Evolutionary conservation across 2,113 vertebrate genomes (phyloP), one percentile per base, ranked within the genome.

Genomic region (Calonectris borealis): DNA sequence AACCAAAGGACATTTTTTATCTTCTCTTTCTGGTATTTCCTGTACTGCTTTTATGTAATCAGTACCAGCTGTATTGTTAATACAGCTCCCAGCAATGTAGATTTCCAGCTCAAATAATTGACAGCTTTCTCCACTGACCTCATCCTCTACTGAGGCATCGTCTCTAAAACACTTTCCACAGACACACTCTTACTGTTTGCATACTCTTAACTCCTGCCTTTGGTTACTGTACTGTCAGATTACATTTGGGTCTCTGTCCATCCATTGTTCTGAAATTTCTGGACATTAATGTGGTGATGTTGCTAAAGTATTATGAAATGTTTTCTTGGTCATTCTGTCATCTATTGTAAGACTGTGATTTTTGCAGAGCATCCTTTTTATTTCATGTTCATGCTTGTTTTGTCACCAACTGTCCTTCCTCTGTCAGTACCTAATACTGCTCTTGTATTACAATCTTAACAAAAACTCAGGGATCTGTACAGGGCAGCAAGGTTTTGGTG

Each of bases 121-220:
- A 96, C 93, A 97, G 93, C 81, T 91, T 96, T 97, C 96, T 95
- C 62, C 89, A 83, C 86, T 96, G 95, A 96, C 95, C 87, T 96
- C 96, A 97, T 87, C 70, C 58, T 76, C 78, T 95, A 58, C 25
- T 80, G 91, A 94, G 83, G 91, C 78, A 91, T 92, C 21, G 3
- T 86, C 89, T 94, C 89, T 81, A 78, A 94, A 97, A 80, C 91
- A 73, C 82, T 95, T 95, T 93, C 94, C 89, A 91, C 75, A 93
- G 75, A 79, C 38, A 72, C 24, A 58, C 36, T 73, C 22, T 62
- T 88, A 69, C 66, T 82, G 8, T 91, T 95, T 84, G 75, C 71
- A 26, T 61, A 54, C 62, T 91, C 36, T 58, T 65, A 83, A 70
- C 80, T 96, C 72, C 73, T 88, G 76, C 34, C 40, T 72, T 55